A percentile compares a stretch with the other conserved stretches of the same genome.
Conservation (phyloP, 2,113 vertebrate genomes). For the Lampris incognitus region DNA sequence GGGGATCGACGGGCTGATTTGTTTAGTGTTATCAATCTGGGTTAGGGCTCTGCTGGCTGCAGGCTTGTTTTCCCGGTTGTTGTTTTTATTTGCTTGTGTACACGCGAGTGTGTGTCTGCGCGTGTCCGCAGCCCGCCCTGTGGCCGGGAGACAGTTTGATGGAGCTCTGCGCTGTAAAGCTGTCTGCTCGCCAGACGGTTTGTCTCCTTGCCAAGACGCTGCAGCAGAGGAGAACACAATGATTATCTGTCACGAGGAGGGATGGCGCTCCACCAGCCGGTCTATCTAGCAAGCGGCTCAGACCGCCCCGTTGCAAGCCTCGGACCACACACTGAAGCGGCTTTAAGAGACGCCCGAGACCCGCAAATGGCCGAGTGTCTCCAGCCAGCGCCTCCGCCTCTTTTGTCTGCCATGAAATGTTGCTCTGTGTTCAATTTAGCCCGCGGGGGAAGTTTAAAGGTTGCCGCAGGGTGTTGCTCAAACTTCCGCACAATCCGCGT, state of each 20-base stretch:
- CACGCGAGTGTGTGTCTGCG: conserved; percentile 28
- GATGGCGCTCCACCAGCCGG: conserved; percentile 61
- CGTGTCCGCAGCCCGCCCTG: conserved; percentile 58
- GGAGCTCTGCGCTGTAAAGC: conserved; percentile 79
- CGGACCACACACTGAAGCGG: conserved; percentile 61
- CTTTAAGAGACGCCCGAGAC: conserved; percentile 5
- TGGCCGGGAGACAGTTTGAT: conserved; percentile 76
- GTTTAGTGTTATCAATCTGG: conserved; percentile 79
- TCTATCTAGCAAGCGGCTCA: conserved; percentile 53
- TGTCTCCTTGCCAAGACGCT: conserved; percentile 78
- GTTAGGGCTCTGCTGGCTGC: conserved; percentile 74
- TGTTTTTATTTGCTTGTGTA: conserved; percentile 38
- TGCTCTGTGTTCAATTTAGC: conserved; percentile 16
- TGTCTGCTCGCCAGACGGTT: conserved; percentile 82
- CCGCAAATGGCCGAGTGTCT: neutral
- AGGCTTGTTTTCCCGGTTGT: conserved; percentile 61
- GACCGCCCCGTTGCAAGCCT: conserved; percentile 42
- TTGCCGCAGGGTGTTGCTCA: neutral
- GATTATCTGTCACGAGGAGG: conserved; percentile 81
- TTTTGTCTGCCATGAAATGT: conserved; percentile 23
- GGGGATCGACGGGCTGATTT: conserved; percentile 75
- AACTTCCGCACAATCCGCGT: neutral
- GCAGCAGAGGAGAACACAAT: conserved; percentile 77
- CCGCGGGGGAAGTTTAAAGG: neutral
- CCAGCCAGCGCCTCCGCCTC: neutral